Evolutionary conservation across 1,140 invertebrate genomes (phyloP).

Genomic region (Antheraea pernyi): DNA sequence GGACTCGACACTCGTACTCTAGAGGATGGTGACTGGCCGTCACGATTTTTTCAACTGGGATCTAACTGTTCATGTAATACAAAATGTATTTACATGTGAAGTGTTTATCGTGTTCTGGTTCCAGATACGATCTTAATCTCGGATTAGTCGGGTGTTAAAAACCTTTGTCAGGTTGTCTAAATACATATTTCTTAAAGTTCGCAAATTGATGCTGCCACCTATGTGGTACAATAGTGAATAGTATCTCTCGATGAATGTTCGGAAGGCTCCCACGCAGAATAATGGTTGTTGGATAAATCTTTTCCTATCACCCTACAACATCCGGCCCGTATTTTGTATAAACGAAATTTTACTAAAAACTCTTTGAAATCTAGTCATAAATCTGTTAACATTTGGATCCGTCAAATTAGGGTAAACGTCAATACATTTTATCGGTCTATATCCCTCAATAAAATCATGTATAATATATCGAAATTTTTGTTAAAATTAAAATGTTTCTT

Average conservation of each 20-base stretch:
- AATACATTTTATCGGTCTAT: too few species aligned
- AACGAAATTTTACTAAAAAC: slow-evolving; percentile 6
- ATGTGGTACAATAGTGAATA: slow-evolving; percentile 51
- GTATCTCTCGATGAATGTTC: slow-evolving; percentile 30
- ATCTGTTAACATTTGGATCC: background rate
- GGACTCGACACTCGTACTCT: background rate
- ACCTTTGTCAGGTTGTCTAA: slow-evolving; percentile 55
- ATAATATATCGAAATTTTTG: slow-evolving; percentile 13
- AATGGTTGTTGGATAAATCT: slow-evolving; percentile 38
- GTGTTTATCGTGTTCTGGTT: slow-evolving; percentile 60
- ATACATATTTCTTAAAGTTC: slow-evolving; percentile 28
- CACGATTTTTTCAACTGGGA: slow-evolving; percentile 59
- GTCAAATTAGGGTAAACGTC: background rate
- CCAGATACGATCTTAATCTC: slow-evolving; percentile 70
- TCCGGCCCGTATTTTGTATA: slow-evolving; percentile 39
- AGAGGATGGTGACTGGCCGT: slow-evolving; percentile 38
- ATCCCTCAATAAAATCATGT: background rate
- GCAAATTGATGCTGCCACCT: slow-evolving; percentile 53
- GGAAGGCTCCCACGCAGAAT: slow-evolving; percentile 53
- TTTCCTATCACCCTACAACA: slow-evolving; percentile 45
- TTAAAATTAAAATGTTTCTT: slow-evolving; percentile 15
- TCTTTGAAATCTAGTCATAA: background rate
- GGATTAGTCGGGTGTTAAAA: slow-evolving; percentile 57
- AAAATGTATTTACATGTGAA: slow-evolving; percentile 65
- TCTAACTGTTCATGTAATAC: slow-evolving; percentile 58